These are phyloP conservation scores for Drosophila pullipes DNA, from an alignment of 2,888 invertebrate genomes.

Conservation along the genomic window DNA sequence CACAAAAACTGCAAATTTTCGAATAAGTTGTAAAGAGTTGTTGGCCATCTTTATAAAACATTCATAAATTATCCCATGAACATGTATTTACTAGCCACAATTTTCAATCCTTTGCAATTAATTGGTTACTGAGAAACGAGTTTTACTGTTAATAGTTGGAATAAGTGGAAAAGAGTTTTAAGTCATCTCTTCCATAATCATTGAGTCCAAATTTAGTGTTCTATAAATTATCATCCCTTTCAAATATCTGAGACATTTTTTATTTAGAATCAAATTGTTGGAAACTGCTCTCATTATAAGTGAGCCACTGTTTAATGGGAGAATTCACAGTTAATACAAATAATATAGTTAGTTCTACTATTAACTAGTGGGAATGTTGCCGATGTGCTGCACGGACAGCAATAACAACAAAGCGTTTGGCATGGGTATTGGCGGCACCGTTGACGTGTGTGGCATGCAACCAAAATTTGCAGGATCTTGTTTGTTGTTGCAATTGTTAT, in stretches of 20 bases:
- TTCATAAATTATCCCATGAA: background rate
- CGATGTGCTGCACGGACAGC: conserved; percentile 12
- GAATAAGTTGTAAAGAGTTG: background rate
- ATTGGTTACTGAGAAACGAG: background rate
- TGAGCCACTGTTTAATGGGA: too few relatives aligned
- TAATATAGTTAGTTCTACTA: background rate
- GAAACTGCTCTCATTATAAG: background rate
- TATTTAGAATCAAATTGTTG: background rate
- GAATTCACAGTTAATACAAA: background rate
- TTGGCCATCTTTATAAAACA: background rate
- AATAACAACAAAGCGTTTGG: conserved; percentile 15
- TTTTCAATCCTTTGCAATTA: background rate
- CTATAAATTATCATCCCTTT: background rate
- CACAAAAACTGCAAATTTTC: background rate
- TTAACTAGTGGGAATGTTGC: conserved; percentile 15
- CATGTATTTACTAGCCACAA: background rate
- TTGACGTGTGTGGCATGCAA: conserved; percentile 75
- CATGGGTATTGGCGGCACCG: conserved; percentile 12
- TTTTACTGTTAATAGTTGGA: background rate
- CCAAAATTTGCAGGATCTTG: conserved; percentile 62
- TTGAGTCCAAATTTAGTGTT: background rate
- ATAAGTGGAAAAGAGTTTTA: background rate
- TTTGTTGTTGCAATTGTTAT: conserved; percentile 25
- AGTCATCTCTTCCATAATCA: background rate
- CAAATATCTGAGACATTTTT: background rate